Evolutionary conservation across 2,113 vertebrate species (phyloP), one percentile per base, ranked within the genome.

Genomic region (Lutjanus erythropterus): DNA sequence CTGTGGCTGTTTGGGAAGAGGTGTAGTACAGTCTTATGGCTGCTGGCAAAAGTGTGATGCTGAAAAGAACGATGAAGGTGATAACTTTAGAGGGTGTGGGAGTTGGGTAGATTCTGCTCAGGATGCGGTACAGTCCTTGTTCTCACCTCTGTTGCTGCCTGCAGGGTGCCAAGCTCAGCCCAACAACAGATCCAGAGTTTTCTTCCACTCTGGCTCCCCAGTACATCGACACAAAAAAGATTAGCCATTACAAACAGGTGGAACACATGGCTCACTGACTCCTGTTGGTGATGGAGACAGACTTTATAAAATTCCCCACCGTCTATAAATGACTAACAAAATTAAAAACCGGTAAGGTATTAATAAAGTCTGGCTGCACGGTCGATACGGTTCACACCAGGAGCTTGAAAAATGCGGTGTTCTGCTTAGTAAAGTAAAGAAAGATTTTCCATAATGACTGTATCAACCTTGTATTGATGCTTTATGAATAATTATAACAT

Each of bases 61-160:
- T 53, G 44, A 55, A 71, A 64, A 46, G 37, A 75, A 47, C 0
- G 18, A 29, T 67, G 70, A 60, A 62, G 73, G 73, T 58, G 64
- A 71, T 68, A 70, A 78, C 75, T 82, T 71, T 27, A 37, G 35
- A 75, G 64, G 80, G 21, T 80, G 86, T 78, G 59, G 33, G 59
- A 66, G 60, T 53, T 53, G 23, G 39, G 25, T 60, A 60, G 53
- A 77, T 77, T 77, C 71, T 73, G 37, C 61, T 84, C 60, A 68
- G 84, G 75, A 61, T 74, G 56, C 46, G 56, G 70, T 37, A 21
- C 33, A 56, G 71, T 56, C 71, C 60, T 85, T 81, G 71, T 84
- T 85, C 60, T 79, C 74, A 78, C 75, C 74, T 84, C 41, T 35
- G 39, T 69, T 52, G 59, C 39, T 71, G 69, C 59, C 53, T 61